A percentile compares a stretch with the other conserved stretches of the same genome.
These are phyloP conservation scores for Syndactyla subalaris DNA, from an alignment of 2,797 vertebrate genomes.

Conservation along the genomic window DNA sequence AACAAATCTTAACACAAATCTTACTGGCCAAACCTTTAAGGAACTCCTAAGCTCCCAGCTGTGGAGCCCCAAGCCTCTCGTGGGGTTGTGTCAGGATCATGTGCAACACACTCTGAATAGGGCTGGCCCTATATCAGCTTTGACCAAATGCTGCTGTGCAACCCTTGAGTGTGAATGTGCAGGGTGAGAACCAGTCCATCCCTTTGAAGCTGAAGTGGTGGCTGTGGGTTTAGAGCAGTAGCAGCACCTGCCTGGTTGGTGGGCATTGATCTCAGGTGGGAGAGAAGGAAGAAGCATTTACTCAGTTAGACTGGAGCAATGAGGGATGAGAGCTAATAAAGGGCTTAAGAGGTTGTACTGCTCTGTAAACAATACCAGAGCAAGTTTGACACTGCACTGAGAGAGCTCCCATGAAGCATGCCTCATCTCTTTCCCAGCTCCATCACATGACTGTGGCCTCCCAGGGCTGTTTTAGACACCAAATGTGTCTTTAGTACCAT, in stretches of 20 bases:
- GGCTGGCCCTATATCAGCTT: not conserved
- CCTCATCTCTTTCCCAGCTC: not conserved
- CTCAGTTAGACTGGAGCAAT: not conserved
- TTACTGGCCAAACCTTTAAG: not conserved
- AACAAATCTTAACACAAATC: not conserved
- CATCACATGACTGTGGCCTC: rapidly evolving
- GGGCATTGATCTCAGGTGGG: not conserved
- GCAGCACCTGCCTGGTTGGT: not conserved
- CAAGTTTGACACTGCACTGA: not conserved
- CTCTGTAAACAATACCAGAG: not conserved
- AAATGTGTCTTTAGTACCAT: not conserved
- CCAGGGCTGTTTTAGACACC: not conserved
- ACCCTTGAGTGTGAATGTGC: not conserved
- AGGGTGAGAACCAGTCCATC: not conserved
- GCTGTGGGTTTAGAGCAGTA: not conserved
- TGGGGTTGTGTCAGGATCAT: not conserved
- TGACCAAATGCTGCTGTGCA: rapidly evolving
- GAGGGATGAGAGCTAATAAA: not conserved
- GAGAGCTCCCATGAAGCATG: not conserved
- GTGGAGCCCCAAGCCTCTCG: not conserved
- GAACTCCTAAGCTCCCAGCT: not conserved
- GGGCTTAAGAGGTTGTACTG: not conserved
- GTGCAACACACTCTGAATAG: not conserved
- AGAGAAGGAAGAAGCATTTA: not conserved
- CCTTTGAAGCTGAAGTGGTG: not conserved